Conservation (phyloP, 2,797 vertebrate species). For the Erithacus rubecula region DNA sequence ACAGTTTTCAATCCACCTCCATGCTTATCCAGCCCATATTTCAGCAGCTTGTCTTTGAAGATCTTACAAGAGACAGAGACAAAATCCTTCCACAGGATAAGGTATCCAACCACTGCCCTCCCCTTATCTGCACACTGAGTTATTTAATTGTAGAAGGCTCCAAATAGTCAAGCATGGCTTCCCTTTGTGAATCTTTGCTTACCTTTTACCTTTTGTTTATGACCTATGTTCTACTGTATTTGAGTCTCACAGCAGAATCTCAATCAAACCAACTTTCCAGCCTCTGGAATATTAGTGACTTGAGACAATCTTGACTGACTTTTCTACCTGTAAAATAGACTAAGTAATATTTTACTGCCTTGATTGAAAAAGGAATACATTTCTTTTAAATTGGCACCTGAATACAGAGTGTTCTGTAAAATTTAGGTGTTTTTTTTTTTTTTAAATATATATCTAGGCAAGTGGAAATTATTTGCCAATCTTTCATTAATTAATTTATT, state of each 20-base stretch:
- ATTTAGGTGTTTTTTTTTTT: neutral
- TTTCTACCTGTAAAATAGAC: neutral
- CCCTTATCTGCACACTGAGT: accelerated
- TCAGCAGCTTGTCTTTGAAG: neutral
- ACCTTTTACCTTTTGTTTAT: neutral
- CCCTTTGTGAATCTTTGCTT: neutral
- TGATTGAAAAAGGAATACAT: accelerated
- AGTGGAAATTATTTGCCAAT: neutral
- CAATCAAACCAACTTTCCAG: neutral
- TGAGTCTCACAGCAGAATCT: neutral
- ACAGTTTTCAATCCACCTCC: neutral
- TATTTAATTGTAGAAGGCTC: no score
- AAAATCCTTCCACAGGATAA: neutral
- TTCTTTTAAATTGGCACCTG: neutral
- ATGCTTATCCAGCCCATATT: neutral
- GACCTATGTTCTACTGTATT: neutral
- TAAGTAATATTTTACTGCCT: neutral
- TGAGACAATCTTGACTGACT: neutral
- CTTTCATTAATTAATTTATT: neutral
- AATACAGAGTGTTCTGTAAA: neutral
- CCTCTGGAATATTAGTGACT: neutral
- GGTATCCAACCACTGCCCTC: neutral
- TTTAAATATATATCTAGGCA: neutral
- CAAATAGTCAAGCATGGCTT: neutral
- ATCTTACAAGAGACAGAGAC: neutral